Evolutionary conservation across 2,888 invertebrate genomes (phyloP).

Genomic region (Conomelus anceps): DNA sequence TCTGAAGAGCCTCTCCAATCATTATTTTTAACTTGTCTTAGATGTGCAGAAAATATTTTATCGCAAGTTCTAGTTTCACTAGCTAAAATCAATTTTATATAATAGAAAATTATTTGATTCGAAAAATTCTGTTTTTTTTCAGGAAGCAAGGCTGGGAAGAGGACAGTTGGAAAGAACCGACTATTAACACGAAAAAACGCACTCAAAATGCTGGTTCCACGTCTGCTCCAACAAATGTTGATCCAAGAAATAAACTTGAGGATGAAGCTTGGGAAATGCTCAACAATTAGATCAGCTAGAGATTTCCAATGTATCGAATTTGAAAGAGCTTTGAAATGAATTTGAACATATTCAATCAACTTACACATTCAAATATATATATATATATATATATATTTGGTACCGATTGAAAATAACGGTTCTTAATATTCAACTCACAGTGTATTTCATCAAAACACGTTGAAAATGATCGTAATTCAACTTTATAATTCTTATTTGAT

Average conservation of each 20-base stretch:
- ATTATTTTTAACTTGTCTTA: no score
- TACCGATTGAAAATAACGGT: background rate
- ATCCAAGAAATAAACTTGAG: constrained; percentile 45
- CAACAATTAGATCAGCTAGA: constrained; percentile 20
- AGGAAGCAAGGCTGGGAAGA: constrained; percentile 22
- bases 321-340: background rate
- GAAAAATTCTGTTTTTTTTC: background rate
- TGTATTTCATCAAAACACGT: background rate
- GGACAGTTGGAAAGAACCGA: constrained; percentile 27
- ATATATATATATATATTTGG: no score
- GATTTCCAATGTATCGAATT: background rate
- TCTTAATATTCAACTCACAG: background rate
- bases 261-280: constrained; percentile 43
- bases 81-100: no score
- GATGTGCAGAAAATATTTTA: no score
- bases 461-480: background rate
- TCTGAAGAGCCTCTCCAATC: no score
- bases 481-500: background rate
- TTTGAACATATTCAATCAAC: background rate
- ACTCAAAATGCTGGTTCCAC: constrained; percentile 27
- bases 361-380: no score
- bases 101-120: no score
- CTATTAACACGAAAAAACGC: constrained; percentile 36
- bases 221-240: constrained; percentile 30
- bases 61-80: no score